Conservation (phyloP, 1,140 invertebrate species). For the Macrocentrus cingulum region DNA sequence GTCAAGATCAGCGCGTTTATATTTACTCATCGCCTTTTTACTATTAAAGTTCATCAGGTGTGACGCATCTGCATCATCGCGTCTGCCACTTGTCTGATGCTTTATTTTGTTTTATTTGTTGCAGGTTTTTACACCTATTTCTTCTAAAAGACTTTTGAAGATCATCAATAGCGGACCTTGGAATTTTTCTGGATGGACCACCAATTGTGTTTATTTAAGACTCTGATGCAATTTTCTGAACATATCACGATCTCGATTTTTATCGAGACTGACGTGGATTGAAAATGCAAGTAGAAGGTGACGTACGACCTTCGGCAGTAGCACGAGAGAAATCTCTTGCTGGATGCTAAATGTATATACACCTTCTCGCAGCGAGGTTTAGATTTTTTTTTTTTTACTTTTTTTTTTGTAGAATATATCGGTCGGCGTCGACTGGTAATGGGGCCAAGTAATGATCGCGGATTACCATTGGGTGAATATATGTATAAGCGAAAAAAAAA, state of each 20-base stretch:
- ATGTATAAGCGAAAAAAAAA: background rate
- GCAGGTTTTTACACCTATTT: slow-evolving; percentile 48
- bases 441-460: background rate
- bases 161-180: background rate
- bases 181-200: too few species aligned
- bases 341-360: slow-evolving; percentile 10
- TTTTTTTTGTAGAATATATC: slow-evolving; percentile 10
- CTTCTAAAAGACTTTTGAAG: slow-evolving; percentile 37
- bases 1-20: slow-evolving; percentile 13
- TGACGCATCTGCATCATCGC: too few species aligned
- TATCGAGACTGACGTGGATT: too few species aligned
- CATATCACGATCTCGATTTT: too few species aligned
- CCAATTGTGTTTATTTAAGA: too few species aligned
- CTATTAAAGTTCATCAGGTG: background rate
- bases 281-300: background rate
- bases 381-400: background rate
- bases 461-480: background rate
- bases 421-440: slow-evolving; percentile 4
- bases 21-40: background rate
- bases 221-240: too few species aligned
- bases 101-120: too few species aligned
- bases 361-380: background rate
- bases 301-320: slow-evolving; percentile 12
- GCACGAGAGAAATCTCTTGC: slow-evolving; percentile 2
- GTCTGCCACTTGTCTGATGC: too few species aligned